Conservation (phyloP, 2,888 invertebrate genomes). For the Ecliptopera silaceata region DNA sequence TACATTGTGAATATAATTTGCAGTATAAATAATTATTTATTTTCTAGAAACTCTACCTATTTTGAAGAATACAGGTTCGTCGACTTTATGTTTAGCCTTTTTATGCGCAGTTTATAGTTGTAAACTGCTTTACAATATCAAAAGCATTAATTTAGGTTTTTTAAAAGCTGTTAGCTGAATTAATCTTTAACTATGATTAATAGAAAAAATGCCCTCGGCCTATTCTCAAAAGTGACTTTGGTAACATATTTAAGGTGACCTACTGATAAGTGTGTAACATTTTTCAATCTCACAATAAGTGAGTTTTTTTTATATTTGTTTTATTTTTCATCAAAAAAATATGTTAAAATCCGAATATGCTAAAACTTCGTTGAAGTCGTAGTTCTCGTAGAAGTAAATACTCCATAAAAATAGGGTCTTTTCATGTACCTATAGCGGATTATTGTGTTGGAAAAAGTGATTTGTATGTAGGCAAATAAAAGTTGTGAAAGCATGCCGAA, state of each 20-base stretch:
- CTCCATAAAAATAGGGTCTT: too few species aligned
- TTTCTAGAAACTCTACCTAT: too few species aligned
- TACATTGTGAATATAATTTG: too few species aligned
- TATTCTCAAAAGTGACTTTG: not conserved
- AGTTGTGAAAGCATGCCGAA: constrained; percentile 1
- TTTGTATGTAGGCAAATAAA: constrained; percentile 4
- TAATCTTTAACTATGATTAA: constrained; percentile 2
- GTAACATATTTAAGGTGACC: not conserved
- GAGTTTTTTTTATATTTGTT: too few species aligned
- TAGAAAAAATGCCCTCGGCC: not conserved
- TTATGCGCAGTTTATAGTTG: not conserved
- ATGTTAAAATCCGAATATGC: too few species aligned
- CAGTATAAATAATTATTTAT: too few species aligned
- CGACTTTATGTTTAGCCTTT: not conserved
- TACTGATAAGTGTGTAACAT: not conserved
- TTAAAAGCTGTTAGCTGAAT: not conserved
- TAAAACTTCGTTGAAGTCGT: too few species aligned
- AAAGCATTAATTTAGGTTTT: constrained; percentile 2
- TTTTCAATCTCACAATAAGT: too few species aligned
- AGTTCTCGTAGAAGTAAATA: too few species aligned
- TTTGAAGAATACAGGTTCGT: constrained; percentile 5
- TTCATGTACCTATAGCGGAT: too few species aligned
- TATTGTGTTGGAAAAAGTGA: too few species aligned
- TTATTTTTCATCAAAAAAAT: too few species aligned
- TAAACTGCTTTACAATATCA: not conserved